These are phyloP conservation scores for Cerastoderma edule DNA, from an alignment of 2,888 invertebrate genomes.

Conservation along the genomic window DNA sequence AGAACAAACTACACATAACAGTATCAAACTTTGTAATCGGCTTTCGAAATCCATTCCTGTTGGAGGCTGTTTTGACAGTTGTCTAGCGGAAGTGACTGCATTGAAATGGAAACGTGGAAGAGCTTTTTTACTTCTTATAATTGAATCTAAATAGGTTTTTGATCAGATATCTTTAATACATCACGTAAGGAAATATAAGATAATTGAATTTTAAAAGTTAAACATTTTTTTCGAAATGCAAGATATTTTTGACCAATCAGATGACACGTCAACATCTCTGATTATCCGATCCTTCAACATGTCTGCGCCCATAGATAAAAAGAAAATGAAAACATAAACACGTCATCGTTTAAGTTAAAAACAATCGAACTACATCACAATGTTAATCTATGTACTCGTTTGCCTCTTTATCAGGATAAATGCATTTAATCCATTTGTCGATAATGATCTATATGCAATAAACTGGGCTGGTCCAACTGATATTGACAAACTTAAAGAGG, in stretches of 20 bases:
- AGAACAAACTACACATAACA: conserved; percentile 7
- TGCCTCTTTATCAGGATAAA: neutral
- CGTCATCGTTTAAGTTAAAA: conserved; percentile 29
- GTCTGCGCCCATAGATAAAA: conserved; percentile 55
- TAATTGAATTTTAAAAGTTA: no score
- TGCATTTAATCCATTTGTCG: conserved; percentile 76
- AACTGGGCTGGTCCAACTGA: conserved; percentile 75
- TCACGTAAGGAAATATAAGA: no score
- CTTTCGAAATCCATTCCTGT: conserved; percentile 10
- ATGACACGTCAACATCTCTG: no score
- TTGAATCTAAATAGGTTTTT: no score
- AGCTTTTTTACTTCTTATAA: conserved; percentile 7
- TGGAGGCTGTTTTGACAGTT: conserved; percentile 50
- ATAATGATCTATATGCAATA: conserved; percentile 73
- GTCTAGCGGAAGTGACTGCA: conserved; percentile 2
- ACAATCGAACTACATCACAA: neutral
- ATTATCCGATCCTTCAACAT: conserved; percentile 49
- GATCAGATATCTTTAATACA: no score
- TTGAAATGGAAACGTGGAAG: conserved; percentile 51
- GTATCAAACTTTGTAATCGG: neutral
- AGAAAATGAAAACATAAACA: conserved; percentile 20
- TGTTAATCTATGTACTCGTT: neutral
- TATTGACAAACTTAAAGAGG: conserved; percentile 40
- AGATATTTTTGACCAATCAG: no score
- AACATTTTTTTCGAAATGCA: no score